These are phyloP conservation scores for Lacanobia oleracea DNA, from an alignment of 2,888 invertebrate genomes.

Conservation along the genomic window DNA sequence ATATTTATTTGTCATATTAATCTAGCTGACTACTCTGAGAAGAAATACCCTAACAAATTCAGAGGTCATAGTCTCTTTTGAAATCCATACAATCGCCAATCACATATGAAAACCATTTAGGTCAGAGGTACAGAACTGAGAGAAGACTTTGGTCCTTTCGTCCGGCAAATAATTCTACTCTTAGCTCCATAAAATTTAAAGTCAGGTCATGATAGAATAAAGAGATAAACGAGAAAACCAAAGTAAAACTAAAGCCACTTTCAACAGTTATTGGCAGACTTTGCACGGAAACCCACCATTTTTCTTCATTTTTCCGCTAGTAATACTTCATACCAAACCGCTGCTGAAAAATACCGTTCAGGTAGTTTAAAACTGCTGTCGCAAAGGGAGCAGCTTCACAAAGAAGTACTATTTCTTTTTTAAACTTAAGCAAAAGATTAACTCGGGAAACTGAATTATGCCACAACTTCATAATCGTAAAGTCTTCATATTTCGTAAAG, in stretches of 20 bases:
- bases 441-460: conserved; percentile 57
- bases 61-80: too few species aligned
- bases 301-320: conserved; percentile 12
- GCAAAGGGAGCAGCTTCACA: conserved; percentile 27
- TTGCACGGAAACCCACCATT: conserved; percentile 4
- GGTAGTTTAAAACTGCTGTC: conserved; percentile 41
- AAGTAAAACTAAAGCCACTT: conserved; percentile 1
- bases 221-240: neutral
- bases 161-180: too few species aligned
- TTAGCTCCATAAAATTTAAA: neutral
- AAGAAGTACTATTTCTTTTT: conserved; percentile 52
- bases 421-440: conserved; percentile 51
- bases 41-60: too few species aligned
- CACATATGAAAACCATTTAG: too few species aligned
- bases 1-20: too few species aligned
- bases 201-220: neutral
- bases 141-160: too few species aligned
- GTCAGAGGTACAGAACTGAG: too few species aligned
- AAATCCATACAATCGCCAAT: too few species aligned
- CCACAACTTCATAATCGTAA: conserved; percentile 62
- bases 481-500: conserved; percentile 53
- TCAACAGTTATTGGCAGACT: conserved; percentile 15
- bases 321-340: conserved; percentile 30
- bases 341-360: conserved; percentile 39
- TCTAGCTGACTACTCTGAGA: too few species aligned